Conservation (phyloP, 2,113 vertebrate genomes). For the Rhineura floridana region DNA sequence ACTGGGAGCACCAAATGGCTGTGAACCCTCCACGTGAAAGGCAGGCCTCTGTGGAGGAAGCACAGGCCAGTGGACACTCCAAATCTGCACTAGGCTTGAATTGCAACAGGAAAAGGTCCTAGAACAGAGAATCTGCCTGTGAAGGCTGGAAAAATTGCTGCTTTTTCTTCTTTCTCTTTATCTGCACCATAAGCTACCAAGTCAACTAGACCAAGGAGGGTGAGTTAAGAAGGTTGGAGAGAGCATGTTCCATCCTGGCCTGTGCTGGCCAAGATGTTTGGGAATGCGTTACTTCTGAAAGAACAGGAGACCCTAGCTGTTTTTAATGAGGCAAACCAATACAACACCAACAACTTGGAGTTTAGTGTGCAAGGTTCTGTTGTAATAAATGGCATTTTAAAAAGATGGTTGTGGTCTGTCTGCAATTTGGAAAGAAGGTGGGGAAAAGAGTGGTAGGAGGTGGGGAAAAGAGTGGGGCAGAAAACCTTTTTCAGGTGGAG, state of each 20-base stretch:
- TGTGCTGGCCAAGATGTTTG: not conserved
- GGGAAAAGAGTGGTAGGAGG: too few relatives aligned
- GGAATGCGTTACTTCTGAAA: not conserved
- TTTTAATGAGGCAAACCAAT: slow-evolving; percentile 36
- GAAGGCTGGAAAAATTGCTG: not conserved
- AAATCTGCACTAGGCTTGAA: not conserved
- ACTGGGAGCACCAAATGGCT: not conserved
- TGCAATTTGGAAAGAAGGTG: slow-evolving; percentile 48
- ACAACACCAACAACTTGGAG: slow-evolving; percentile 35
- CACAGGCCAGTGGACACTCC: too few relatives aligned
- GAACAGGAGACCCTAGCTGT: not conserved
- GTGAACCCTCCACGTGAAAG: not conserved
- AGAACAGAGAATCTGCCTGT: not conserved
- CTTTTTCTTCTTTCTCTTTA: not conserved
- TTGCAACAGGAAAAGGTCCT: not conserved
- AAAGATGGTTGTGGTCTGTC: slow-evolving; percentile 51
- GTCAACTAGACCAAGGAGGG: not conserved
- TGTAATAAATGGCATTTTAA: slow-evolving; percentile 73
- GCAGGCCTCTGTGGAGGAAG: not conserved
- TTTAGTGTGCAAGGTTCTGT: slow-evolving; percentile 57
- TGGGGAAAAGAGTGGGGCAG: too few relatives aligned
- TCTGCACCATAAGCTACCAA: not conserved
- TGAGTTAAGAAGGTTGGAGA: not conserved
- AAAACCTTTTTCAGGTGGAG: too few relatives aligned
- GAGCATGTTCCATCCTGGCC: not conserved